phyloP scores from a whole-genome alignment of 2,113 vertebrate genomes.

The Poeciliopsis retropinna region DNA sequence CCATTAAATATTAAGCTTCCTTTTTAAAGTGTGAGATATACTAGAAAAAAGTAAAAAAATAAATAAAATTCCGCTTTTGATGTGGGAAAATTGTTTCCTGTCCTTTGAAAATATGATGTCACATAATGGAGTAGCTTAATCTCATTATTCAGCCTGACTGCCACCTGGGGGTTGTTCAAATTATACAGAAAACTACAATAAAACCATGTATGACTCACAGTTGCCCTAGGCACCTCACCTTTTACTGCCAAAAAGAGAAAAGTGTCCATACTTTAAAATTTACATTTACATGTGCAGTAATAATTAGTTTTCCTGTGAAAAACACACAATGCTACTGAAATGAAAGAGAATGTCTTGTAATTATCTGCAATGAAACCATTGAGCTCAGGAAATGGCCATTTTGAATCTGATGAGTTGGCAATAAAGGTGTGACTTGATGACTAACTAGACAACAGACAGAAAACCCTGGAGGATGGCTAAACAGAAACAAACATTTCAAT shows the following conservation, averaged over 20 bases:
- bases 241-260: not conserved
- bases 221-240: not conserved
- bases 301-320: not conserved
- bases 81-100: conserved; percentile 71
- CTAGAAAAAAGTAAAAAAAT: conserved; percentile 15
- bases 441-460: not conserved
- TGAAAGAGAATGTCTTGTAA: not conserved
- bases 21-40: conserved; percentile 73
- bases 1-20: conserved; percentile 66
- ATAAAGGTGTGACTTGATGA: not conserved
- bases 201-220: conserved; percentile 4
- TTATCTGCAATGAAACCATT: not conserved
- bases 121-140: conserved; percentile 69
- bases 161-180: conserved; percentile 52
- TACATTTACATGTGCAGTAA: not conserved
- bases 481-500: not conserved
- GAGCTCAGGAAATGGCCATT: not conserved
- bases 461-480: not conserved
- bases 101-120: conserved; percentile 66
- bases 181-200: conserved; percentile 12
- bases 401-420: not conserved
- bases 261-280: not conserved
- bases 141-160: conserved; percentile 40
- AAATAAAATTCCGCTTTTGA: conserved; percentile 63
- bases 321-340: not conserved